Base-by-base conservation (phyloP, 2,113 vertebrate genomes). In the Mola mola region DNA sequence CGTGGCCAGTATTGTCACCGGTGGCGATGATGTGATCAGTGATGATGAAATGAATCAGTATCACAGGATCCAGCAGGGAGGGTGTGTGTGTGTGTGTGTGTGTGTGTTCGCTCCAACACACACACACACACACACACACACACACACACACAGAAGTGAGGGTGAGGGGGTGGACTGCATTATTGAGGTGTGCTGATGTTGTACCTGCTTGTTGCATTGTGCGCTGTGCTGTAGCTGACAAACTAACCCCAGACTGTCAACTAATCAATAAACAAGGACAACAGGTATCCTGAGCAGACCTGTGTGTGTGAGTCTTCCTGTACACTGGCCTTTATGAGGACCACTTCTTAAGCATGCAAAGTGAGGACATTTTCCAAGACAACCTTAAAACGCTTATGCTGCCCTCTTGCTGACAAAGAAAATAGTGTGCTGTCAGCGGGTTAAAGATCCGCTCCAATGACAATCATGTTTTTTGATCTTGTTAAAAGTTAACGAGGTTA, bases 191-290 rank as follows among this genome's bases (percentile, higher is more conserved):
- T 78, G 79, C 81, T 86, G 64, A 84, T 68, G 55, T 85, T 86
- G 75, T 87, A 85, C 73, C 79, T 87, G 87, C 88, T 91, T 86
- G 80, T 85, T 86, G 88, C 81, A 65, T 89, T 68, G 71, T 90
- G 83, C 72, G 75, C 85, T 89, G 79, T 86, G 68, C 79, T 90
- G 86, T 90, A 87, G 78, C 78, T 65, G 60, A 79, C 52, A 47
- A 85, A 90, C 79, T 83, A 86, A 88, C 77, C 69, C 66, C 65
- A 67, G 56, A 66, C 79, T 79, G 59, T 72, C 74, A 64, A 81
- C 53, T 85, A 89, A 88, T 75, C 69, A 89, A 91, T 79, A 82
- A 72, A 88, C 79, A 79, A 79, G 55, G 68, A 78, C 69, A 66
- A 82, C 53, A 68, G 81, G 78, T 80, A 85, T 66, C 61, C 60